phyloP scores from a whole-genome alignment of 2,888 invertebrate species.

The Entomobrya multifasciata region DNA sequence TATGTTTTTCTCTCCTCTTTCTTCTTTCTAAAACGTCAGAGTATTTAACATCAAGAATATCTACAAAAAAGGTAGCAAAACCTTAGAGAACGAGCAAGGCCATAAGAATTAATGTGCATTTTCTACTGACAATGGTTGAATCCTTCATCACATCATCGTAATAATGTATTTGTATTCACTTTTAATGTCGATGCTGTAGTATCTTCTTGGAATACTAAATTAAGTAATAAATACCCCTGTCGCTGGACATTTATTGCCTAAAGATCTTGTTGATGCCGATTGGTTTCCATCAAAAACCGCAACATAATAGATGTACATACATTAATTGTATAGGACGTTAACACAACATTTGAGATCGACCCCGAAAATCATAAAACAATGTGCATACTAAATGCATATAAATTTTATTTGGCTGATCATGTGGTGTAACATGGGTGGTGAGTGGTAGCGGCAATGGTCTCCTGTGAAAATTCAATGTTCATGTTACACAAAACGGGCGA shows the following conservation, averaged over 20 bases:
- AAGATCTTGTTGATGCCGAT: slow-evolving; percentile 24
- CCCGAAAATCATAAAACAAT: too few species aligned
- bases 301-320: too few species aligned
- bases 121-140: background rate
- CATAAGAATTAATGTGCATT: too few species aligned
- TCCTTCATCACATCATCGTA: background rate
- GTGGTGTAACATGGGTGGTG: background rate
- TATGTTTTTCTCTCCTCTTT: background rate
- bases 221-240: slow-evolving; percentile 17
- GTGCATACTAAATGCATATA: too few species aligned
- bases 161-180: slow-evolving; percentile 14
- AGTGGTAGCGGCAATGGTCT: background rate
- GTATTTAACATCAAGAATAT: too few species aligned
- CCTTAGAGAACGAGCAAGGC: background rate
- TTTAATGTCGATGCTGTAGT: slow-evolving; percentile 32
- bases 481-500: background rate
- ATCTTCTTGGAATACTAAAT: slow-evolving; percentile 38
- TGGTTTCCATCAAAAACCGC: background rate
- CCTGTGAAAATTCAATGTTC: background rate
- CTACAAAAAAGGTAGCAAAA: background rate
- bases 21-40: background rate
- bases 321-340: too few species aligned
- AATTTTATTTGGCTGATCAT: too few species aligned
- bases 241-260: slow-evolving; percentile 46
- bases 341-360: too few species aligned